phyloP scores from a whole-genome alignment of 2,888 invertebrate genomes.

The Macaria notata region DNA sequence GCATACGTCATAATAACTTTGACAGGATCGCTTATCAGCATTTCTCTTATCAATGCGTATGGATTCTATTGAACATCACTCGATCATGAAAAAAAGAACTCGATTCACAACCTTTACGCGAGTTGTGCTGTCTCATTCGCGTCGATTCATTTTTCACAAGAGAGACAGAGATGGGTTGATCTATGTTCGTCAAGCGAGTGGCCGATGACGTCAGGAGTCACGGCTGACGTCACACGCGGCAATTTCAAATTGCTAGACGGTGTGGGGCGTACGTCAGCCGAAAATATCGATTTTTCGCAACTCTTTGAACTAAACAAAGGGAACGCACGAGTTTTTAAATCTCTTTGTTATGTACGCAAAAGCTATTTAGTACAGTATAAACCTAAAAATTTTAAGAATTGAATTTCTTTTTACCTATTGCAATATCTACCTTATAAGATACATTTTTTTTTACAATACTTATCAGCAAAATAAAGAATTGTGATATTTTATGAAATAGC shows the following conservation, averaged over 20 bases:
- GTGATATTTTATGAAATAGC: too few relatives aligned
- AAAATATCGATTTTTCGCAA: constrained; percentile 63
- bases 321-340: neutral
- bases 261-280: constrained; percentile 62
- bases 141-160: constrained; percentile 52
- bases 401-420: too few relatives aligned
- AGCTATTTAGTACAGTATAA: too few relatives aligned
- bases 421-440: too few relatives aligned
- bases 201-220: constrained; percentile 63
- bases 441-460: too few relatives aligned
- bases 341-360: neutral
- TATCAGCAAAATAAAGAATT: too few relatives aligned
- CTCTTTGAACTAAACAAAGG: constrained; percentile 12
- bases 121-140: constrained; percentile 51
- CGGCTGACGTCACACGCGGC: constrained; percentile 77
- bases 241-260: constrained; percentile 71
- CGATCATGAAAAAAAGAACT: constrained; percentile 62
- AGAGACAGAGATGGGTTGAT: constrained; percentile 49
- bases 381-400: too few relatives aligned
- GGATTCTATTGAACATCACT: constrained; percentile 61
- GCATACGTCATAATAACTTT: constrained; percentile 34
- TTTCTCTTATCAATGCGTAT: constrained; percentile 60
- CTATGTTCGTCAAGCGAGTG: constrained; percentile 42
- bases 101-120: constrained; percentile 76
- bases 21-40: constrained; percentile 52